Evolutionary conservation across 2,888 invertebrate species (phyloP).

Genomic region (Hirtodrosophila confusa): DNA sequence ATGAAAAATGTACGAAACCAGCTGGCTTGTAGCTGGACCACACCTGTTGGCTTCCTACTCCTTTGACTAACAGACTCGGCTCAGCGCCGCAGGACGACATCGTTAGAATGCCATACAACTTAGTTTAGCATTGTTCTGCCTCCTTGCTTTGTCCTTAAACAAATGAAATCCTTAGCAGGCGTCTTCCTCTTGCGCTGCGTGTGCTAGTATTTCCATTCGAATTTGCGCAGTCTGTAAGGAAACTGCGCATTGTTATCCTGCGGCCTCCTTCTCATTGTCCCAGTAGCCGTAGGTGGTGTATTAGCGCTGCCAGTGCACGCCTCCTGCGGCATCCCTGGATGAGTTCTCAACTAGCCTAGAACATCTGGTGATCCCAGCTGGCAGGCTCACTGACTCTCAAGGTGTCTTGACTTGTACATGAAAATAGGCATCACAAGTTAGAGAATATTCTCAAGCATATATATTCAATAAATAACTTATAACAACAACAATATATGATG

Average conservation of each 20-base stretch:
- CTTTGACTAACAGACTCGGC: slow-evolving; percentile 12
- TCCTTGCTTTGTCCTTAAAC: slow-evolving; percentile 30
- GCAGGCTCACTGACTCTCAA: slow-evolving; percentile 2
- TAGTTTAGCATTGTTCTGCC: slow-evolving; percentile 59
- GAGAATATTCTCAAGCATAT: too few species aligned
- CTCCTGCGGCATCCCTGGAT: slow-evolving; percentile 31
- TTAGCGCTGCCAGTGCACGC: slow-evolving; percentile 60
- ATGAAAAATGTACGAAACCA: too few species aligned
- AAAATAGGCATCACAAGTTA: too few species aligned
- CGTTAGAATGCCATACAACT: slow-evolving; percentile 67
- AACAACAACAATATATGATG: too few species aligned
- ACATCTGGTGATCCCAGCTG: slow-evolving; percentile 33
- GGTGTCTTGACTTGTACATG: neutral
- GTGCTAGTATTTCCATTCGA: slow-evolving; percentile 29
- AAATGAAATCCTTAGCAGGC: slow-evolving; percentile 53
- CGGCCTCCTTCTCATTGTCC: slow-evolving; percentile 32
- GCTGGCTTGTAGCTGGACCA: slow-evolving; percentile 41
- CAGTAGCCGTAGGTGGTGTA: slow-evolving; percentile 74
- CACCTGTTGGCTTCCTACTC: slow-evolving; percentile 47
- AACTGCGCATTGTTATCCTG: slow-evolving; percentile 37
- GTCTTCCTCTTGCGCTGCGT: slow-evolving; percentile 33
- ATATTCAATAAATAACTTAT: too few species aligned
- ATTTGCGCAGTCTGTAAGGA: slow-evolving; percentile 52
- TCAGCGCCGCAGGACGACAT: slow-evolving; percentile 45
- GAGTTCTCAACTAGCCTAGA: neutral